Evolutionary conservation across 1,140 invertebrate species (phyloP).

Genomic region (Saxidomus purpurata): DNA sequence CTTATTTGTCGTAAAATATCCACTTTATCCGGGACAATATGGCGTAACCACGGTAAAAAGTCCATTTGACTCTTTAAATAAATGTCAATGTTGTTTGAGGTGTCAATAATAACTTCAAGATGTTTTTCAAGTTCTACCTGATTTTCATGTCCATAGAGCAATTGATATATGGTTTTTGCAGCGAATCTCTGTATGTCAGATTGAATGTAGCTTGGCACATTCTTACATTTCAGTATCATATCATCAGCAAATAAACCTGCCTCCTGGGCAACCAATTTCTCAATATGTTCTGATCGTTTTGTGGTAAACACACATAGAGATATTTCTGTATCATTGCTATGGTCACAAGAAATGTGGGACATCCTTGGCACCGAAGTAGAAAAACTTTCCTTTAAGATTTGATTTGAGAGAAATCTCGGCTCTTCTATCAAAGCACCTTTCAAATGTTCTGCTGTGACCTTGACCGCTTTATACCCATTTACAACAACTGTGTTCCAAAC

Average conservation of each 20-base stretch:
- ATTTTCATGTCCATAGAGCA: background rate
- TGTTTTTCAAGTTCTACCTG: background rate
- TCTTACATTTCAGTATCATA: background rate
- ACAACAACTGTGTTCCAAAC: background rate
- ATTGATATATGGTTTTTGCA: background rate
- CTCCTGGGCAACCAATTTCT: background rate
- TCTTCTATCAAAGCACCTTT: background rate
- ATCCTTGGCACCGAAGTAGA: background rate
- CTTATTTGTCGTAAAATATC: background rate
- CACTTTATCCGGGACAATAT: background rate
- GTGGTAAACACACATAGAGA: conserved; percentile 7
- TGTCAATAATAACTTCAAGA: background rate
- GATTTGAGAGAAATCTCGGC: background rate
- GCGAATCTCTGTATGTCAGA: background rate
- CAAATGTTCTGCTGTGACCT: background rate
- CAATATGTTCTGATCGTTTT: background rate
- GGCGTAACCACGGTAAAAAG: conserved; percentile 6
- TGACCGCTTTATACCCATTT: background rate
- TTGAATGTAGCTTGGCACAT: background rate
- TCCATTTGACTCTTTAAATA: background rate
- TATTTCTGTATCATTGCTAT: background rate
- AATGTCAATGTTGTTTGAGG: background rate
- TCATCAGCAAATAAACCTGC: background rate
- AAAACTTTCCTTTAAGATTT: background rate
- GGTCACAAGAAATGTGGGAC: background rate